Base-by-base conservation (phyloP, 2,797 vertebrate species). In the Oreortyx pictus region DNA sequence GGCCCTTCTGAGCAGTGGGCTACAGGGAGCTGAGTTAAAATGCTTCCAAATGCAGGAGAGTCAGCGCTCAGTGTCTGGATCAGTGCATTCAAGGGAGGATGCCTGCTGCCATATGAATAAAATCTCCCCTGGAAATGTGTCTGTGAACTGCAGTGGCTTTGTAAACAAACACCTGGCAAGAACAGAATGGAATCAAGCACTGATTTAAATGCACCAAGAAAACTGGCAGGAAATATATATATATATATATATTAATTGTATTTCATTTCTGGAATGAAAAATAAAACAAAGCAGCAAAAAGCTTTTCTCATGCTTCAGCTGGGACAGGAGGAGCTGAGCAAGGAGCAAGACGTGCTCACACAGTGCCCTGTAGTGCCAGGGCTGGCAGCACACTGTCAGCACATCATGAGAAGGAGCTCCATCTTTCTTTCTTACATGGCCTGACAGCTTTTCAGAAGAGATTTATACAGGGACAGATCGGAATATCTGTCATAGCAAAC, bases 371-470 rank as follows among this genome's bases (percentile, higher is more conserved):
- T 13, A 52, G 66, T 19, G 76, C 85, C 22, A 59, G 79, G 0
- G 0, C 19, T 41, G 56, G 74, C 17, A 7, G 44, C 80, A 91
- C 49, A 68, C 80, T 94, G 96, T 96, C 95, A 96, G 92, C 94
- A 94, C 77, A 91, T 94, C 47, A 46, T 68, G 66, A 86, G 85
- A 91, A 74, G 89, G 89, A 92, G 89, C 41, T 93, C 90, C 74
- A 95, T 96, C 94, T 93, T 95, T 96, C 94, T 94, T 95, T 92
- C 92, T 94, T 94, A 94, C 71, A 3, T 74, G 92, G 85, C 77
- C 77, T 95, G 95, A 95, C 94, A 95, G 74, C 92, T 95, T 93
- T 95, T 95, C 95, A 96, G 85, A 92, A 91, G 91, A 96, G 94
- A 96, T 96, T 95, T 96, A 95, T 94, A 88, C 29, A 94, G 82